These are phyloP conservation scores for Scarus forsteni DNA, from an alignment of 2,797 vertebrate genomes.

Conservation along the genomic window DNA sequence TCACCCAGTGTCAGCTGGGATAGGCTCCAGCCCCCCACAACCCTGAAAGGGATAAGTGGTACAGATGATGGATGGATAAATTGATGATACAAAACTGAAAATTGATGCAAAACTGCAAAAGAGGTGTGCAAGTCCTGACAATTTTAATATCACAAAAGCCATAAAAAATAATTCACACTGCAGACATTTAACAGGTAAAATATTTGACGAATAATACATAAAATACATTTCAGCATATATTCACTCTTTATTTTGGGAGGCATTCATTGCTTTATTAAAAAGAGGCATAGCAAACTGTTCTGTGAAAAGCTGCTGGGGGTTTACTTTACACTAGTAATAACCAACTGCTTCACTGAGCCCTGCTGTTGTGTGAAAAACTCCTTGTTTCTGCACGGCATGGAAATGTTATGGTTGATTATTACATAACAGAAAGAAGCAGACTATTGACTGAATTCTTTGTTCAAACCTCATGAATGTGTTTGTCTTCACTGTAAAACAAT, in stretches of 20 bases:
- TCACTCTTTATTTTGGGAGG: background rate
- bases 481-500: no score
- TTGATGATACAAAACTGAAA: no score
- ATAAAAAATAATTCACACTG: no score
- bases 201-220: no score
- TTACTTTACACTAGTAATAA: background rate
- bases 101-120: no score
- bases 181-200: no score
- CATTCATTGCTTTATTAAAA: background rate
- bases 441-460: constrained; percentile 1
- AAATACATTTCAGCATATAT: background rate
- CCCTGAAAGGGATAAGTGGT: no score
- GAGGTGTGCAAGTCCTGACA: no score
- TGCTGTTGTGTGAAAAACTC: constrained; percentile 11
- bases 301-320: background rate
- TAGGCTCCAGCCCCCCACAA: no score
- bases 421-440: background rate
- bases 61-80: no score
- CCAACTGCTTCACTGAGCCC: background rate
- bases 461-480: background rate
- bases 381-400: background rate
- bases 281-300: background rate
- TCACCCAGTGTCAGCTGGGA: no score
- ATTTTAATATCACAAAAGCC: no score
- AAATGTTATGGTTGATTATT: background rate